phyloP scores from a whole-genome alignment of 1,140 invertebrate species.

The Drosophila murphyi region DNA sequence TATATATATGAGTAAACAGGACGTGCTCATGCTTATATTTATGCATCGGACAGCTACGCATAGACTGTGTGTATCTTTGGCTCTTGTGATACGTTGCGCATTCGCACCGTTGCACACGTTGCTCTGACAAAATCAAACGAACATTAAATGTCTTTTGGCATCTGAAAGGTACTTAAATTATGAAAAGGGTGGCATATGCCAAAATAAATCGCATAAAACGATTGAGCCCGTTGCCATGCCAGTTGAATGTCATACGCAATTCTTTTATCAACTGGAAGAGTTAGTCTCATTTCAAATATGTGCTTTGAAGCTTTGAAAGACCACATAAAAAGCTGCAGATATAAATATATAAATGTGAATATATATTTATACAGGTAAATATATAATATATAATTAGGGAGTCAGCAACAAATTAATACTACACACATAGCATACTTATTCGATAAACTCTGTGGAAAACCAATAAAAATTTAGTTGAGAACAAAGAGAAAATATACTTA shows the following conservation, averaged over 20 bases:
- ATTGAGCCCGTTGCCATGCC: neutral
- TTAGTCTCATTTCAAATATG: neutral
- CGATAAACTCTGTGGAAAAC: neutral
- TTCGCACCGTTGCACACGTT: conserved; percentile 60
- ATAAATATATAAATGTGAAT: neutral
- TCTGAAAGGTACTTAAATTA: conserved; percentile 4
- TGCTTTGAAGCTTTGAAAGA: too few relatives aligned
- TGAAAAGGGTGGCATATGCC: neutral
- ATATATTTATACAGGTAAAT: neutral
- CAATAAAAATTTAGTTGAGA: too few relatives aligned
- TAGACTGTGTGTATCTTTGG: neutral
- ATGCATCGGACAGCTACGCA: neutral
- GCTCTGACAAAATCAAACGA: conserved; percentile 10
- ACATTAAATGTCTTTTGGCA: conserved; percentile 9
- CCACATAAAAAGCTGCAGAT: neutral
- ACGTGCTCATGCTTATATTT: neutral
- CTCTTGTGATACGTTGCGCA: conserved; percentile 29
- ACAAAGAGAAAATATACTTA: too few relatives aligned
- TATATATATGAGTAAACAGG: neutral
- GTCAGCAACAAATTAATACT: neutral
- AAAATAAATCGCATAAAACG: neutral
- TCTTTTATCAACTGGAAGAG: neutral
- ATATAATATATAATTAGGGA: too few relatives aligned
- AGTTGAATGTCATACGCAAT: neutral
- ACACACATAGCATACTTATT: conserved; percentile 11